These are phyloP conservation scores for Pangasianodon hypophthalmus DNA, from an alignment of 2,113 vertebrate genomes.

Conservation along the genomic window DNA sequence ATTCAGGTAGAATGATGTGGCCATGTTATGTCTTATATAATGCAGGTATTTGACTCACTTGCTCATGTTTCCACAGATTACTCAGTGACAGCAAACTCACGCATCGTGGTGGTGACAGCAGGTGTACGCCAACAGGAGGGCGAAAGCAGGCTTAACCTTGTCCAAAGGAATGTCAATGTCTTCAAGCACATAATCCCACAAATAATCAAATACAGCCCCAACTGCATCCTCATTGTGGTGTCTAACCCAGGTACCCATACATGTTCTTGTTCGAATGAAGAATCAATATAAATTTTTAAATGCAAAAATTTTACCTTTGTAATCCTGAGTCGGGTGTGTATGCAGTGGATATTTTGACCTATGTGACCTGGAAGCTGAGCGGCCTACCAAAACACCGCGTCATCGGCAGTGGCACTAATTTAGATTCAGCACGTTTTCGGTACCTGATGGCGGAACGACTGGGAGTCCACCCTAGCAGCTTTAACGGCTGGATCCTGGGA, in stretches of 20 bases:
- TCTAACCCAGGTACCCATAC: slow-evolving; percentile 60
- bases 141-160: slow-evolving; percentile 57
- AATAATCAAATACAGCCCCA: slow-evolving; percentile 61
- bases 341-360: slow-evolving; percentile 65
- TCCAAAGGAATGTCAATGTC: slow-evolving; percentile 61
- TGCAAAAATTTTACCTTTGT: background rate
- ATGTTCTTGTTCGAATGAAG: background rate
- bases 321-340: background rate
- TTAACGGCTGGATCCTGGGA: slow-evolving; percentile 62
- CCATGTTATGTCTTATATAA: background rate
- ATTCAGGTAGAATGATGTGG: background rate
- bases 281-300: background rate
- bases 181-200: slow-evolving; percentile 64
- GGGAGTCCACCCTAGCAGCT: slow-evolving; percentile 56
- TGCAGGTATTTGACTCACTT: background rate
- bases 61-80: slow-evolving; percentile 53
- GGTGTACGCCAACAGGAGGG: slow-evolving; percentile 61
- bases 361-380: slow-evolving; percentile 67
- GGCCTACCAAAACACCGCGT: slow-evolving; percentile 60
- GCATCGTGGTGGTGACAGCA: slow-evolving; percentile 58
- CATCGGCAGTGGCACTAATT: slow-evolving; percentile 63
- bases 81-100: slow-evolving; percentile 62
- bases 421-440: slow-evolving; percentile 66
- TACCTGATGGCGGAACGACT: slow-evolving; percentile 60
- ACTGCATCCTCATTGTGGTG: slow-evolving; percentile 61